These are phyloP conservation scores for Steinernema khuongi DNA, from an alignment of 1,140 invertebrate genomes.

Conservation along the genomic window DNA sequence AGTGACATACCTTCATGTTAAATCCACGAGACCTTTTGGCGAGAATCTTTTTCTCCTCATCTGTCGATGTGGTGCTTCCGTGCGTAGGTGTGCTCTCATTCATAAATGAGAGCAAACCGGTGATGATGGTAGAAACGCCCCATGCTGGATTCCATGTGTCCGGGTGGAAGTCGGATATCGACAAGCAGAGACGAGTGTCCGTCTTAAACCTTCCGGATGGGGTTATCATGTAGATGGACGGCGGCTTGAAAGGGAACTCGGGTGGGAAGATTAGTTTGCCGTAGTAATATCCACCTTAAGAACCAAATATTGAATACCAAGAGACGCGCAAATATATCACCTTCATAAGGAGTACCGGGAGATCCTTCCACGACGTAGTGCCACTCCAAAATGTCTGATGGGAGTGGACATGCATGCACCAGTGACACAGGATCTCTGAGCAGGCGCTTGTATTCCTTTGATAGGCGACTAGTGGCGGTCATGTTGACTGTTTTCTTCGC, in stretches of 20 bases:
- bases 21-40: constrained; percentile 72
- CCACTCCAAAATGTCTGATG: constrained; percentile 92
- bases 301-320: constrained; percentile 21
- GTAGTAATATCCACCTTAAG: constrained; percentile 80
- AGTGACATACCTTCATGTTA: constrained; percentile 70
- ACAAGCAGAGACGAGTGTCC: constrained; percentile 85
- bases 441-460: constrained; percentile 26
- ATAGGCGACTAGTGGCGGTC: constrained; percentile 25
- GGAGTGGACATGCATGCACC: constrained; percentile 83
- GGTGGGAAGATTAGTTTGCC: constrained; percentile 91
- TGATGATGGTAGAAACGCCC: constrained; percentile 91
- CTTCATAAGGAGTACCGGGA: constrained; percentile 81
- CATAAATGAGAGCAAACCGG: constrained; percentile 68
- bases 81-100: constrained; percentile 69
- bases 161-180: constrained; percentile 94
- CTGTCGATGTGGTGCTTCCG: constrained; percentile 84
- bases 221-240: constrained; percentile 95
- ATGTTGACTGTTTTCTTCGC: constrained; percentile 4
- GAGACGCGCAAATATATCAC: constrained; percentile 59
- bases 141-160: constrained; percentile 96
- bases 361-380: constrained; percentile 87
- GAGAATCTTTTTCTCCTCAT: constrained; percentile 78
- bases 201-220: constrained; percentile 78
- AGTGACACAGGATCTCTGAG: constrained; percentile 86
- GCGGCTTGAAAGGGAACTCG: constrained; percentile 96